phyloP scores from a whole-genome alignment of 2,797 vertebrate genomes.

The Clarias fuscus region DNA sequence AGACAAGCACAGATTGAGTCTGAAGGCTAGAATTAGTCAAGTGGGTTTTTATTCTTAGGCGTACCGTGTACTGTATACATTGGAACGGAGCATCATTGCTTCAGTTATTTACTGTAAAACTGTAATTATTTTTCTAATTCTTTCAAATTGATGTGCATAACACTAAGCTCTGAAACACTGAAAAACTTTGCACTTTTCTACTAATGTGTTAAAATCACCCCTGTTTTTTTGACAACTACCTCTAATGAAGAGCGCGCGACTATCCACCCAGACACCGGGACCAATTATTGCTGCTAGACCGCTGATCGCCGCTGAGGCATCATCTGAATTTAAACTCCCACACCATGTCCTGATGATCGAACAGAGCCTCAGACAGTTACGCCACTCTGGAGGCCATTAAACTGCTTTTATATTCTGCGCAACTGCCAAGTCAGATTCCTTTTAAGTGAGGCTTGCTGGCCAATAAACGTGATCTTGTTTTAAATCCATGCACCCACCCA shows the following conservation, averaged over 20 bases:
- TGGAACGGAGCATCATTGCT: background rate
- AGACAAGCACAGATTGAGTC: background rate
- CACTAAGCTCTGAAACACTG: too few relatives aligned
- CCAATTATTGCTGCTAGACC: background rate
- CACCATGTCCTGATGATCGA: background rate
- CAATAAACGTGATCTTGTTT: slow-evolving; percentile 2
- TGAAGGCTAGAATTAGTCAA: background rate
- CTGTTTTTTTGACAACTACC: too few relatives aligned
- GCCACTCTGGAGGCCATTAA: background rate
- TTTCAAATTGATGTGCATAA: background rate
- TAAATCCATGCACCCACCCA: slow-evolving; percentile 13
- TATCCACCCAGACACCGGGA: background rate
- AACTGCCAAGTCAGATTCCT: slow-evolving; percentile 9
- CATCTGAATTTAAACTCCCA: background rate
- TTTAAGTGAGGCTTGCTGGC: background rate
- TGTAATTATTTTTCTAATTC: background rate
- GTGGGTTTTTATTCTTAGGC: background rate
- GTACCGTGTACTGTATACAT: background rate
- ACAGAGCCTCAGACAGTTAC: background rate
- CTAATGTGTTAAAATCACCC: background rate
- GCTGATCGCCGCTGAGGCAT: background rate
- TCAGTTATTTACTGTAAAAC: background rate
- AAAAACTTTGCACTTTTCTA: background rate
- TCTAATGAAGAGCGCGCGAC: background rate
- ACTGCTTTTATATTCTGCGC: background rate